A percentile compares a stretch with the other conserved stretches of the same genome.
These are phyloP conservation scores for Casuarius casuarius DNA, from an alignment of 2,113 vertebrate genomes.

Conservation along the genomic window DNA sequence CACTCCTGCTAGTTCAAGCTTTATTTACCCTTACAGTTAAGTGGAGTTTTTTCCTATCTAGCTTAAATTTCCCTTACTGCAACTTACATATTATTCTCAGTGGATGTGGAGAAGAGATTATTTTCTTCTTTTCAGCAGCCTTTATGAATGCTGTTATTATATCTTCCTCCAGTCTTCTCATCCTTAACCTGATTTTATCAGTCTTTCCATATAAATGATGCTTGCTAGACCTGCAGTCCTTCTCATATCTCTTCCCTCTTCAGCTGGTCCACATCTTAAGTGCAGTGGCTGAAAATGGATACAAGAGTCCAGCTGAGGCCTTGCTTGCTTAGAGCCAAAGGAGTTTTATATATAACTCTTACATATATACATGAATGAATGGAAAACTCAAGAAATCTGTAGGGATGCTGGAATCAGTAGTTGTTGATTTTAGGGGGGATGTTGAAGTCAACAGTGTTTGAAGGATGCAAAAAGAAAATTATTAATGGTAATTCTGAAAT, in stretches of 20 bases:
- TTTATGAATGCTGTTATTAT: neutral
- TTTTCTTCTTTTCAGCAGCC: neutral
- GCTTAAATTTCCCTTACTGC: neutral
- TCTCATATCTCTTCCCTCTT: neutral
- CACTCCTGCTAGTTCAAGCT: neutral
- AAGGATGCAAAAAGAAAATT: neutral
- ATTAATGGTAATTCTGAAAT: neutral
- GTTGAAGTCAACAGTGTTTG: neutral
- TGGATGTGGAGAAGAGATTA: neutral
- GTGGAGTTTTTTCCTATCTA: neutral
- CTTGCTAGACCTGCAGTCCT: neutral
- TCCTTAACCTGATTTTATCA: neutral
- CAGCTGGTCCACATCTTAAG: neutral
- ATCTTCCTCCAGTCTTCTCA: neutral
- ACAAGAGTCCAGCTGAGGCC: no score
- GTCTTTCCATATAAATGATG: neutral
- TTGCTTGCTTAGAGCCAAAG: neutral
- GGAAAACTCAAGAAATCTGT: neutral
- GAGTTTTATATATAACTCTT: neutral
- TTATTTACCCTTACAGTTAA: neutral
- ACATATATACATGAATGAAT: neutral
- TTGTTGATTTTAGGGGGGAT: neutral
- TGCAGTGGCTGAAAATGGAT: neutral
- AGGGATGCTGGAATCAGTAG: neutral
- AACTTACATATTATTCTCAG: neutral